Base-by-base conservation (phyloP, 37 sponge, comb jelly and placozoan genomes). In the Cliona cf. orientalis region DNA sequence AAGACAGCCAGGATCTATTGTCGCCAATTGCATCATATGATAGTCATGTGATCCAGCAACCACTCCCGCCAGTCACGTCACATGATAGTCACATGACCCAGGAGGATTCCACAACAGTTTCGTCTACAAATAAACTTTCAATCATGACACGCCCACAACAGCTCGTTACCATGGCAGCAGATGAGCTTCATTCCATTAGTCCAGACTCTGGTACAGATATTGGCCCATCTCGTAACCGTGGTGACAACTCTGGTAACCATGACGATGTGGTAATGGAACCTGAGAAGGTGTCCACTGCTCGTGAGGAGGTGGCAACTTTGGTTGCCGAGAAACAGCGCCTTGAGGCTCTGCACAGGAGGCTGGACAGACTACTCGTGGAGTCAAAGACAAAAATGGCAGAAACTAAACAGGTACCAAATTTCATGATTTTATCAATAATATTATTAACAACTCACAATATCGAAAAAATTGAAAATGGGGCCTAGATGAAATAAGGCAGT, bases 241-340 rank as follows among this genome's bases (percentile, higher is more conserved):
- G 45, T 14, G 9, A 34, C 5, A 17, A 31, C n/a, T 5, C 40
- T 12, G 80, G 33, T 40, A 40, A 38, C 14, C 44, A 49, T 43
- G n/a, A n/a, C n/a, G 46, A 34, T 43, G 49, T 17, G 12, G 68
- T 29, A 38, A 55, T 55, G 56, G 80, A 77, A 28, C 78, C 58
- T 22, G 40, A 35, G 19, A 63, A 32, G 0, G 60, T 81, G 28
- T 40, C 67, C 7, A 19, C 61, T 22, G 78, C 60, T 7, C 42
- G 78, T 36, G 68, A 58, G 58, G 91, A 86, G 33, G 19, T 91
- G 56, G 62, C 71, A 29, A 60, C 36, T 11, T 59, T 91, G 40
- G 42, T 34, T 9, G 68, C 49, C 25, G 84, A 86, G 7, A 83
- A 69, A 31, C 71, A 78, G 76, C 65, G 68, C n/a, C 11, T 87